Base-by-base conservation (phyloP, 2,797 vertebrate species). In the Enteromius viviparus region DNA sequence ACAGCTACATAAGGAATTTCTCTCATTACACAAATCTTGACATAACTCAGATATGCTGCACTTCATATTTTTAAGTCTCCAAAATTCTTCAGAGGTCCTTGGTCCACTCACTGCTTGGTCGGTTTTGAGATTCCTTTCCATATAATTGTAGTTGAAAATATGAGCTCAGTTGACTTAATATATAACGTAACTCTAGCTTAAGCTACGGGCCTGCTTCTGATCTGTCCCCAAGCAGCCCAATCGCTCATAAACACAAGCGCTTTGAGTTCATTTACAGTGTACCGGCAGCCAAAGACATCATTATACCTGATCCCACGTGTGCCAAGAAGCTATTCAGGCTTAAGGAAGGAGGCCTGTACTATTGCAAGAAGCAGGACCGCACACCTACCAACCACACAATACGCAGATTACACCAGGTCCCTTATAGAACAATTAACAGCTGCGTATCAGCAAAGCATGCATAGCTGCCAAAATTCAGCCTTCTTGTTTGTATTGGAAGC, bases 341-440 rank as follows among this genome's bases (percentile, higher is more conserved):
- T 81, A 87, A 74, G 82, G 68, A 87, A 77, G 66, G 80, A 84
- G 85, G 85, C 82, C 88, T 89, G 87, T 85, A 85, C 77, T 86
- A 86, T 86, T 72, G 51, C 85, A 90, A 86, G 79, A 69, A 78
- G 37, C 47, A 68, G 58, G 86, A 87, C 87, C 86, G 64, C 86
- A 76, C 85, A 85, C 82, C 72, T 49, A 58, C 87, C 69, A 76
- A 80, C 78, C 75, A 78, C 81, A 80, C 81, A 85, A 83, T 81
- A 82, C 58, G 88, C 72, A 89, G 83, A 91, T 90, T 89, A 92
- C 90, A 91, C 85, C 66, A 87, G 88, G 88, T 70, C 85, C 19
- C 78, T 92, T 90, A 90, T 75, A 87, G 88, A 89, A 90, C 89
- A 90, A 90, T 94, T 92, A 92, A 88, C 88, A 86, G 84, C 83